Conservation (phyloP, 2,113 vertebrate species). For the Aegotheles bennettii region DNA sequence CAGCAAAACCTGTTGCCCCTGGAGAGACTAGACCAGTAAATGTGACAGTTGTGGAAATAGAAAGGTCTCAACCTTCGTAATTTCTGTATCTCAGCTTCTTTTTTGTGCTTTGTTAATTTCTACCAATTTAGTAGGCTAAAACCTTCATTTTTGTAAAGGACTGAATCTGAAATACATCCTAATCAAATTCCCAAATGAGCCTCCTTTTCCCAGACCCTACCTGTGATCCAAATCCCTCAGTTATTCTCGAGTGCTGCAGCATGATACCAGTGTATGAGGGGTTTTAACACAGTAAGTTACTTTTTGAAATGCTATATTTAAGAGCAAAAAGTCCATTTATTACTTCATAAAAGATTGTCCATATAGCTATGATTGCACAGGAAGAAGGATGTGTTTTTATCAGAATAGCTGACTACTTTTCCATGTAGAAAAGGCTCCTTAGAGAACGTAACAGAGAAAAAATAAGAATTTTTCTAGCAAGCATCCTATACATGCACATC, state of each 20-base stretch:
- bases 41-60: not conserved
- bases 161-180: not conserved
- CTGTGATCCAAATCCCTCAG: not conserved
- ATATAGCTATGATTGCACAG: not conserved
- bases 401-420: not conserved
- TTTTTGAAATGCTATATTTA: not conserved
- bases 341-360: not conserved
- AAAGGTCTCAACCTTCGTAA: not conserved
- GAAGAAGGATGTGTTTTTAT: not conserved
- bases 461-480: not conserved
- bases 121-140: not conserved
- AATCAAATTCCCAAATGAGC: not conserved
- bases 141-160: not conserved
- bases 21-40: not conserved
- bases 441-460: not conserved
- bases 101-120: not conserved
- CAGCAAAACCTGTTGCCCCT: not conserved
- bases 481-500: not conserved
- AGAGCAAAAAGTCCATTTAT: not conserved
- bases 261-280: not conserved
- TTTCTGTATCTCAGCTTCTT: not conserved
- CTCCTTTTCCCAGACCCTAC: not conserved
- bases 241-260: not conserved
- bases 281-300: not conserved
- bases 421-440: not conserved